Evolutionary conservation across 2,888 invertebrate genomes (phyloP), one percentile per base, ranked within the genome.

Genomic region (Callosobruchus maculatus): DNA sequence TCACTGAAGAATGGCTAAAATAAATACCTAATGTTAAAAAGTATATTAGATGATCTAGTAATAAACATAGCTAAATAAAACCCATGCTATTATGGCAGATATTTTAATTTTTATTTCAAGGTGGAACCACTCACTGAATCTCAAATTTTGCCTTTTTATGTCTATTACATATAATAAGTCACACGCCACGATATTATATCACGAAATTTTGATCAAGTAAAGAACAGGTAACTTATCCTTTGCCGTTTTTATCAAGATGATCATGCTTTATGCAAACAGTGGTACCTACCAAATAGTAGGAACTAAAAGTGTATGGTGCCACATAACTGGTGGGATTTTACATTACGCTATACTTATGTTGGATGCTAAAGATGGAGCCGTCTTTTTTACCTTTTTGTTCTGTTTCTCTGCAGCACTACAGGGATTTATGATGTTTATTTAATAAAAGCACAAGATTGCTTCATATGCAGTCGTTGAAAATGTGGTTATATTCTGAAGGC

Each of bases 291-390:
- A 13, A 0, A 76, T 74, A 7, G 89, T 90, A 67, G 89, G 89
- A 76, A 90, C 88, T 73, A 90, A 88, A 76, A 89, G 89, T 80
- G 86, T 89, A 22, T 88, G 88, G 88, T 83, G 90, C 30, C 89
- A 89, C 75, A 84, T 90, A 9, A 78, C 76, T 0, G 93, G 93
- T 0, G 88, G 90, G 0, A 79, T 89, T n/a, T 82, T 93, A n/a
- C 93, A 93, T 82, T 93, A 93, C 83, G 89, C 92, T 13, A 88
- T 92, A 31, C 82, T 93, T 20, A 83, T 90, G 91, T 80, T 93
- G 93, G 93, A 93, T 93, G 92, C n/a, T 93, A 68, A 91, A 93
- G 2, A 92, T 93, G 78, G 78, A 71, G 93, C 92, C 1, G 88
- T 92, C 0, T 82, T 93, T 93, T 93, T 81, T 88, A 92, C 73